These are phyloP conservation scores for Cataglyphis albicans DNA, from an alignment of 2,888 invertebrate species.

Conservation along the genomic window DNA sequence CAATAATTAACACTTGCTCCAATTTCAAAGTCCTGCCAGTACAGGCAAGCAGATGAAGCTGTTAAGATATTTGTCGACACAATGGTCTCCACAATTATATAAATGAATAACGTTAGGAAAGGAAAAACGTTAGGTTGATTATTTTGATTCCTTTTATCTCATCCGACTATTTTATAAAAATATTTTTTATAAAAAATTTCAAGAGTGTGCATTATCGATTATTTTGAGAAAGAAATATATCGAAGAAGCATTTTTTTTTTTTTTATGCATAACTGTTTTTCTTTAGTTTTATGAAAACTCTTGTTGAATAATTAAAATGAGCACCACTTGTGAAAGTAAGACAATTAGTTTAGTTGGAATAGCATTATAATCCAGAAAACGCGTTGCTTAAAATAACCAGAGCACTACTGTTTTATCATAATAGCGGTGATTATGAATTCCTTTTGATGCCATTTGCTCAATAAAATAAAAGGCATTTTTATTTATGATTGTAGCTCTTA, in stretches of 20 bases:
- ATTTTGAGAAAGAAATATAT: neutral
- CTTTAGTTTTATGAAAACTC: neutral
- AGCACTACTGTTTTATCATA: neutral
- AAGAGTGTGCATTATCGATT: neutral
- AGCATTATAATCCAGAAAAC: slow-evolving; percentile 21
- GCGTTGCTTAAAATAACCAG: slow-evolving; percentile 6
- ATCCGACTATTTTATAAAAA: neutral
- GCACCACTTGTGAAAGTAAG: neutral
- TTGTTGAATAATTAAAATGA: slow-evolving; percentile 10
- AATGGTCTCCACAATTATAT: neutral
- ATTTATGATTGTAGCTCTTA: neutral
- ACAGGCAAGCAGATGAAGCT: slow-evolving; percentile 18
- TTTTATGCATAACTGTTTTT: neutral
- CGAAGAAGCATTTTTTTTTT: neutral
- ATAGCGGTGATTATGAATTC: slow-evolving; percentile 24
- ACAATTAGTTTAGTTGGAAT: neutral
- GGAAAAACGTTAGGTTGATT: neutral
- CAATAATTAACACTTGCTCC: slow-evolving; percentile 73
- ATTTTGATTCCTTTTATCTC: neutral
- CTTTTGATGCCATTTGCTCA: neutral
- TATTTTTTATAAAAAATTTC: neutral
- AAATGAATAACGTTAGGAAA: slow-evolving; percentile 10
- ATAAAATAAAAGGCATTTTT: neutral
- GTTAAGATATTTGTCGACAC: neutral
- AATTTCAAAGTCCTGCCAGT: slow-evolving; percentile 69